Base-by-base conservation (phyloP, 2,888 invertebrate species). In the Abrostola triplasia region DNA sequence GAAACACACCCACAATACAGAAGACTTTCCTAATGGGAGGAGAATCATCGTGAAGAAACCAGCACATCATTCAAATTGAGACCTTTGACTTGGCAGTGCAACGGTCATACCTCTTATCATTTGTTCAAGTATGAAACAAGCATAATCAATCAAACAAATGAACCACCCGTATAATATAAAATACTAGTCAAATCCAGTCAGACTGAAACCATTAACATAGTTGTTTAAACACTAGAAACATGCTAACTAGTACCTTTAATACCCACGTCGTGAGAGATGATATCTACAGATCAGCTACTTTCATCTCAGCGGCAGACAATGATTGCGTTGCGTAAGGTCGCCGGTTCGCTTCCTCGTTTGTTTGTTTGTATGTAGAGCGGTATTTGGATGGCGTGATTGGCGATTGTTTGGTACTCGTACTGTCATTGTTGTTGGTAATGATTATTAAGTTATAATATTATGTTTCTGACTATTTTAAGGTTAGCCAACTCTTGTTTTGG, bases 321-420 rank as follows among this genome's bases (percentile, higher is more conserved):
- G 62, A 59, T 64, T 36, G 12, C 50, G 68, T 77, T 79, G 74
- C 80, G 71, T 74, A 77, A 79, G 61, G 71, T 71, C 56, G 55
- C 48, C 42, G 35, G 69, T 67, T 77, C 59, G 62, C 59, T 77
- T 78, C 75, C 70, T 36, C 52, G 59, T 49, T 40, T 52, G 57
- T 40, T 64, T 51, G 59, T 49, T 40, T 52, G 57, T 40, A 62
- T 51, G 36, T 11, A 41, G 53, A 51, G 56, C 36, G 47, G 51
- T 51, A 52, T 51, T 37, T 35, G 12, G 50, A 12, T 11, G 5
- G 36, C 10, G 13, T 63, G 64, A 74, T 74, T 64, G 55, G 6
- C 51, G 38, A 72, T 70, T 72, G 72, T 74, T 57, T 64, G 2
- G 9, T 11, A 24, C 13, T 12, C 42, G 37, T 24, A 44, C 51